Evolutionary conservation across 2,888 invertebrate genomes (phyloP).

Genomic region (Leptinotarsa peninsularis): DNA sequence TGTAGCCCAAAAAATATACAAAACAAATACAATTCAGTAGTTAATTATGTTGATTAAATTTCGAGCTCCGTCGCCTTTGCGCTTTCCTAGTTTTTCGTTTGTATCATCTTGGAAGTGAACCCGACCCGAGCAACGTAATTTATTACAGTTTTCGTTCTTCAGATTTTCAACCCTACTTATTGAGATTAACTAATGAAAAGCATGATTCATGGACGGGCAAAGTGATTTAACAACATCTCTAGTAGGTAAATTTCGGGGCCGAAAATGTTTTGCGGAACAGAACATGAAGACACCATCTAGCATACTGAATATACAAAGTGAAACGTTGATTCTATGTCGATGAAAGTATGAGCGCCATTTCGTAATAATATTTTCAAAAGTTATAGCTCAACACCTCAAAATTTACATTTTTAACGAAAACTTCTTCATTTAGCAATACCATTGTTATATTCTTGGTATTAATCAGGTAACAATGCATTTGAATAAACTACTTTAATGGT

Average conservation of each 20-base stretch:
- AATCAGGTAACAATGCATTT: too few species aligned
- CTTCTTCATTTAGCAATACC: too few species aligned
- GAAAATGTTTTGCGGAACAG: constrained; percentile 19
- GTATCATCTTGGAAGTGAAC: constrained; percentile 46
- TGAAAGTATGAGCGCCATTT: too few species aligned
- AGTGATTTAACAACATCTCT: constrained; percentile 45
- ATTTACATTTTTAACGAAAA: too few species aligned
- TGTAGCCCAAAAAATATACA: constrained; percentile 32
- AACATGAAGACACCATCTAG: not conserved
- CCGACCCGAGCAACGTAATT: constrained; percentile 46
- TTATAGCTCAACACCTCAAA: too few species aligned
- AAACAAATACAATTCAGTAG: constrained; percentile 42
- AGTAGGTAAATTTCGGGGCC: constrained; percentile 32
- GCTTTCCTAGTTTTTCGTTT: constrained; percentile 43
- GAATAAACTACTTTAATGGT: too few species aligned
- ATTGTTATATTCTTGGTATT: too few species aligned
- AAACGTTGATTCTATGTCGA: too few species aligned
- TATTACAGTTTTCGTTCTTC: constrained; percentile 55
- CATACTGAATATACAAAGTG: too few species aligned
- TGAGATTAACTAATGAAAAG: constrained; percentile 59
- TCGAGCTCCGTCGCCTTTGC: constrained; percentile 35
- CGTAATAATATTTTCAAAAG: too few species aligned
- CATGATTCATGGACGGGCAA: constrained; percentile 51
- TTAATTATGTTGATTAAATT: constrained; percentile 49
- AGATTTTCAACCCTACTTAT: constrained; percentile 59